Evolutionary conservation across 1,140 invertebrate genomes (phyloP), one percentile per base, ranked within the genome.

Genomic region (Drosophila punjabiensis): DNA sequence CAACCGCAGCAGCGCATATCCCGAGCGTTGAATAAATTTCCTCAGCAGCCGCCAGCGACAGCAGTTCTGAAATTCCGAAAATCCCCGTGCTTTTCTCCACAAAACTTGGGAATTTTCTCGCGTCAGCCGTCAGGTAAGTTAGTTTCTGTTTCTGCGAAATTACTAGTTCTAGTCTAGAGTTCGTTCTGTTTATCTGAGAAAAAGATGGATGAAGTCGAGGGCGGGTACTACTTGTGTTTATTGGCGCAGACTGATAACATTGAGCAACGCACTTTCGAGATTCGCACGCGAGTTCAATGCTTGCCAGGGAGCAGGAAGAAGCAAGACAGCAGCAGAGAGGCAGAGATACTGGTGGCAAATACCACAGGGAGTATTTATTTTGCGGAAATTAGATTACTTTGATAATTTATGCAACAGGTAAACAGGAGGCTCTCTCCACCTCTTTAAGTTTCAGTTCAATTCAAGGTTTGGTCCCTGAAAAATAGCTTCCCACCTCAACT

Each of bases 361-460:
- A 60, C 16, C 5, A 59, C 18, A 30, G 13, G 32, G 32, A 37
- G 50, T 33, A n/a, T 45, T 70, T 30, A 48, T 41, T 56, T 41
- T 65, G 28, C n/a, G 11, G 16, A 53, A 39, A 50, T n/a, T 59
- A 16, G 37, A 74, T 35, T 6, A 24, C 8, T 14, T 43, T 43
- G 11, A 53, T 75, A 74, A 75, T 75, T 75, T 74, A 74, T 62
- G 71, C 71, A 75, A 74, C 71, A 75, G 71, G 71, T 74, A 74
- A 61, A 4, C 9, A 20, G 13, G 18, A 9, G n/a, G 3, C 14
- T 13, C 60, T 47, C 20, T 13, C 13, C 5, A 63, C 8, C 3
- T 13, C 32, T 20, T 5, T 16, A 1, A 24, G 7, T 14, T 30
- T 16, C 2, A 24, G 7, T 14, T 30, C 6, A 14, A 39, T 14